A percentile compares a stretch with the other conserved stretches of the same genome.
These are phyloP conservation scores for Oenanthe oenanthe DNA, from an alignment of 2,113 vertebrate species.

Conservation along the genomic window DNA sequence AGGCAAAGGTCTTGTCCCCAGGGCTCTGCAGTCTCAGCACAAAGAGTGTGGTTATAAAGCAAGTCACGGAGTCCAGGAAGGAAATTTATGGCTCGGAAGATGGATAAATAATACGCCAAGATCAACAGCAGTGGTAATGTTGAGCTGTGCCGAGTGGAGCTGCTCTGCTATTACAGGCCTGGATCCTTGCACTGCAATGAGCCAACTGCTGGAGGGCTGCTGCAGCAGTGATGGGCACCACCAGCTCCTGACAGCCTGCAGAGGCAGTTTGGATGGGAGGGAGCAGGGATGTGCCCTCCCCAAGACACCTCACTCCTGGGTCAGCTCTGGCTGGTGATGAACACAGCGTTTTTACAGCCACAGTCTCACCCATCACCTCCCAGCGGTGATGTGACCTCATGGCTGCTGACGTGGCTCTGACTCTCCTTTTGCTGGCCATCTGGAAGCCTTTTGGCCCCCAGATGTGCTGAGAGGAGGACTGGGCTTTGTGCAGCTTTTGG, in stretches of 20 bases:
- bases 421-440: not conserved
- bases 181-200: not conserved
- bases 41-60: not conserved
- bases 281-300: not conserved
- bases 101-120: constrained; percentile 32
- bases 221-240: not conserved
- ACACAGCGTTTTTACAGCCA: not conserved
- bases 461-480: not conserved
- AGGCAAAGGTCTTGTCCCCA: constrained; percentile 20
- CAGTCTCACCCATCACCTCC: not conserved
- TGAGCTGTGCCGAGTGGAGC: fast-evolving
- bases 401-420: not conserved
- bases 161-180: not conserved
- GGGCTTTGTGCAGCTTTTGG: not conserved
- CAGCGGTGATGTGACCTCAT: not conserved
- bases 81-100: constrained; percentile 38
- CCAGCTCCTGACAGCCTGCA: not conserved
- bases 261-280: not conserved
- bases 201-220: not conserved
- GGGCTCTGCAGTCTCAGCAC: constrained; percentile 19
- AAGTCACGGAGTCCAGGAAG: not conserved
- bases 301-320: not conserved
- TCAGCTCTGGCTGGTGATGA: fast-evolving
- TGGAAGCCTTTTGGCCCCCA: not conserved
- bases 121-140: constrained; percentile 27